Evolutionary conservation across 2,888 invertebrate genomes (phyloP).

Genomic region (Lasius fuliginosus): DNA sequence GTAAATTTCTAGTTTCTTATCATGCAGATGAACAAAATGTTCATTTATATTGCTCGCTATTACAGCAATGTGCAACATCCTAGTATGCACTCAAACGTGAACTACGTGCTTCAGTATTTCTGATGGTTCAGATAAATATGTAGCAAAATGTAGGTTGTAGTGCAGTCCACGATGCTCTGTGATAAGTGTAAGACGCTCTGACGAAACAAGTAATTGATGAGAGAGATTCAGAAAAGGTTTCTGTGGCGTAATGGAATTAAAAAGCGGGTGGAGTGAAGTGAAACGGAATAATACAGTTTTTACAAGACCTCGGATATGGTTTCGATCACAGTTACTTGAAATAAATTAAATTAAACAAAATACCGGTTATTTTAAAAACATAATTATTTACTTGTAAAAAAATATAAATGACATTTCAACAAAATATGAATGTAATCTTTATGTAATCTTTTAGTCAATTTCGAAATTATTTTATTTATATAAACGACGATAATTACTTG

Average conservation of each 20-base stretch:
- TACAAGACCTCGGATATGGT: not conserved
- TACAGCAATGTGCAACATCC: not conserved
- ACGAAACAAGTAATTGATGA: constrained; percentile 9
- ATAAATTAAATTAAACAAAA: not conserved
- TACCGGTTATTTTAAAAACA: not conserved
- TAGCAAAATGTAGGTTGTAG: constrained; percentile 4
- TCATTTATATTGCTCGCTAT: not conserved
- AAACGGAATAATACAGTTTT: not conserved
- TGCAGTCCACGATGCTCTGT: constrained; percentile 30
- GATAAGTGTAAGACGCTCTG: constrained; percentile 6
- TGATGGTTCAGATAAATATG: constrained; percentile 33
- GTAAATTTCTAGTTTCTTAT: constrained; percentile 47
- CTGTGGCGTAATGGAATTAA: constrained; percentile 7
- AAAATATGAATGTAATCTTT: not conserved
- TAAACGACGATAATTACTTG: not conserved
- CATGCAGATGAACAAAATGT: not conserved
- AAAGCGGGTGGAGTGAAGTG: constrained; percentile 18
- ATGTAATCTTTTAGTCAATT: not conserved
- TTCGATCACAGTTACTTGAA: not conserved
- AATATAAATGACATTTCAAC: not conserved
- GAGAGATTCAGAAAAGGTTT: not conserved
- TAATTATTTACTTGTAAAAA: not conserved
- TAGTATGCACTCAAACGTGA: constrained; percentile 27
- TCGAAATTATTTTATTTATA: not conserved
- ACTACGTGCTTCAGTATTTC: constrained; percentile 4